Evolutionary conservation across 2,888 invertebrate genomes (phyloP).

Genomic region (Drosophila mulleri): DNA sequence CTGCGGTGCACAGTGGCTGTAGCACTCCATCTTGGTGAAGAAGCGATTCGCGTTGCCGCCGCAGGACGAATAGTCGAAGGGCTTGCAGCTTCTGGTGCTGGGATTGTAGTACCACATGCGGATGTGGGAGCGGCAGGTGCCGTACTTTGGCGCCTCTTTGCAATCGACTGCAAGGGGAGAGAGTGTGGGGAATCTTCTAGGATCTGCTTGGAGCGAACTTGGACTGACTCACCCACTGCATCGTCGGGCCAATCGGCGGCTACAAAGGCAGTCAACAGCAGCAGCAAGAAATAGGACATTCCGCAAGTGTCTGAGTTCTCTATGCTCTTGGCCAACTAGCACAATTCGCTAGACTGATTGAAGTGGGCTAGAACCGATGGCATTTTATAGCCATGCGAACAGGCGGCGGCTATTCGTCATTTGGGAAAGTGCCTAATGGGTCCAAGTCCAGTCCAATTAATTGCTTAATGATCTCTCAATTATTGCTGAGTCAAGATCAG

Average conservation of each 20-base stretch:
- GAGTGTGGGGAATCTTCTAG: not conserved
- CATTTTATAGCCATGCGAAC: constrained; percentile 27
- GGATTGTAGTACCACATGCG: constrained; percentile 32
- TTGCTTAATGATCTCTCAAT: not conserved
- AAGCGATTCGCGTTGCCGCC: constrained; percentile 47
- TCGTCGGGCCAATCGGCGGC: too few relatives aligned
- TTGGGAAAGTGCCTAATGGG: not conserved
- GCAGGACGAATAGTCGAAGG: constrained; percentile 43
- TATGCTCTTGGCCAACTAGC: not conserved
- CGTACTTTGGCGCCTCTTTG: not conserved
- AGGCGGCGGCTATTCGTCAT: not conserved
- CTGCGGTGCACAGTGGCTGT: constrained; percentile 17
- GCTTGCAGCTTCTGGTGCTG: not conserved
- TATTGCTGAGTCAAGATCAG: not conserved
- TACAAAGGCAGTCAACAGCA: not conserved
- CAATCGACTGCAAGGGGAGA: not conserved
- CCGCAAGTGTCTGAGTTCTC: not conserved
- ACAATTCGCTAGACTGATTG: not conserved
- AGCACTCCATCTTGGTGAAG: constrained; percentile 20
- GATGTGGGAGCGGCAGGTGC: constrained; percentile 3
- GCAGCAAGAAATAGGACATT: not conserved
- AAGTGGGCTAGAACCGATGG: not conserved
- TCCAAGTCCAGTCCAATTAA: not conserved
- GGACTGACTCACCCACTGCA: not conserved
- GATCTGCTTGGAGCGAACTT: too few relatives aligned